These are phyloP conservation scores for Tetragnatha versicolor DNA, from an alignment of 1,140 invertebrate genomes.

Conservation along the genomic window DNA sequence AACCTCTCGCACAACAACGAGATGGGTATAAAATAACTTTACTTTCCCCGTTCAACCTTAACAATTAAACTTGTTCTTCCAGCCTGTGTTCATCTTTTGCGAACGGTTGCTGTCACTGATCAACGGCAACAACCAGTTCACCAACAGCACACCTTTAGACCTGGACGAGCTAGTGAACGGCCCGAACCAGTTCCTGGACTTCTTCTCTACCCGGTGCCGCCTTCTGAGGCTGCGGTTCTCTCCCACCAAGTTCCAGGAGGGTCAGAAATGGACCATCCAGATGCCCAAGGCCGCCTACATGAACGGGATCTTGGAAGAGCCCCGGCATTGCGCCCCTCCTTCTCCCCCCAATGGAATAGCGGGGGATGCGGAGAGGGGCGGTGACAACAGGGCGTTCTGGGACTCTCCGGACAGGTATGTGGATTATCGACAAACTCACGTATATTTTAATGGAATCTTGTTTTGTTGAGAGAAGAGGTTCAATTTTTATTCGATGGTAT, in stretches of 20 bases:
- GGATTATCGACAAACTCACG: too few relatives aligned
- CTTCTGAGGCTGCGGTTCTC: constrained; percentile 12
- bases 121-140: background rate
- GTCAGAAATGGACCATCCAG: background rate
- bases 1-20: too few relatives aligned
- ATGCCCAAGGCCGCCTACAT: constrained; percentile 31
- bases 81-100: constrained; percentile 49
- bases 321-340: constrained; percentile 17
- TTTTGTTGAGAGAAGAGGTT: too few relatives aligned
- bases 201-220: constrained; percentile 27
- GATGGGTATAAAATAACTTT: too few relatives aligned
- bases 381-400: constrained; percentile 29
- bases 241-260: background rate
- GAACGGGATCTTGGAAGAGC: constrained; percentile 40
- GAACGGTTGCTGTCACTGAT: constrained; percentile 39
- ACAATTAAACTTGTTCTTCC: background rate
- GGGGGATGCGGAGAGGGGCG: background rate
- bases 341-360: constrained; percentile 36
- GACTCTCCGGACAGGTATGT: constrained; percentile 43
- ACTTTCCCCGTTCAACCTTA: too few relatives aligned
- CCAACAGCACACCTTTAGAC: background rate
- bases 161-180: constrained; percentile 10
- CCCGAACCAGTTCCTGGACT: constrained; percentile 30
- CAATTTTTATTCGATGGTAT: too few relatives aligned
- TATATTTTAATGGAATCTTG: too few relatives aligned